Evolutionary conservation across 2,797 vertebrate genomes (phyloP).

Genomic region (Otus scops): DNA sequence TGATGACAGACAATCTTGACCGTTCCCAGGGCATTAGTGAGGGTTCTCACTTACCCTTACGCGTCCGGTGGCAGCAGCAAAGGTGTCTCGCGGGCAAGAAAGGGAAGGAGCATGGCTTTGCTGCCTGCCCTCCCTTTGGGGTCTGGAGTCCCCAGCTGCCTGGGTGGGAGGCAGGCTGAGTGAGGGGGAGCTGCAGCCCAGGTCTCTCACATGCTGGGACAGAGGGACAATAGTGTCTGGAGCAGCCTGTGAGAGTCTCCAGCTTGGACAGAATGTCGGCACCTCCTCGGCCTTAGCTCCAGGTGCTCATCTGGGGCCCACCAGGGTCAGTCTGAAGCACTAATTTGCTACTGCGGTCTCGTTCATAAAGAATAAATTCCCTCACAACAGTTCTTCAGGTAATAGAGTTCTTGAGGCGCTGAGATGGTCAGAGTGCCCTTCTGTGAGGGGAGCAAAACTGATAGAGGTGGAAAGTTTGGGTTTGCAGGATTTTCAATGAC

Average conservation of each 20-base stretch:
- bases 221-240: accelerated
- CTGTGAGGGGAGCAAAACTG: too few relatives aligned
- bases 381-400: too few relatives aligned
- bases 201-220: not conserved
- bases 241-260: not conserved
- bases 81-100: not conserved
- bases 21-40: not conserved
- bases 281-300: not conserved
- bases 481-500: not conserved
- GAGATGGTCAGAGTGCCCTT: too few relatives aligned
- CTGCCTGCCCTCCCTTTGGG: not conserved
- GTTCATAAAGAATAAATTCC: too few relatives aligned
- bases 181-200: not conserved
- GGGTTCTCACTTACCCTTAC: not conserved
- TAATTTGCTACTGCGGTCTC: too few relatives aligned
- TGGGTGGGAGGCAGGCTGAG: not conserved
- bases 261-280: not conserved
- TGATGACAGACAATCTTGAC: not conserved
- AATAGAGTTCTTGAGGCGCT: too few relatives aligned
- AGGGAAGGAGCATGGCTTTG: not conserved
- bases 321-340: not conserved
- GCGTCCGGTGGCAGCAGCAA: not conserved
- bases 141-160: not conserved
- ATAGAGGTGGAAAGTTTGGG: not conserved
- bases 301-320: not conserved